Base-by-base conservation (phyloP, 2,888 invertebrate genomes). In the Tholera decimalis region DNA sequence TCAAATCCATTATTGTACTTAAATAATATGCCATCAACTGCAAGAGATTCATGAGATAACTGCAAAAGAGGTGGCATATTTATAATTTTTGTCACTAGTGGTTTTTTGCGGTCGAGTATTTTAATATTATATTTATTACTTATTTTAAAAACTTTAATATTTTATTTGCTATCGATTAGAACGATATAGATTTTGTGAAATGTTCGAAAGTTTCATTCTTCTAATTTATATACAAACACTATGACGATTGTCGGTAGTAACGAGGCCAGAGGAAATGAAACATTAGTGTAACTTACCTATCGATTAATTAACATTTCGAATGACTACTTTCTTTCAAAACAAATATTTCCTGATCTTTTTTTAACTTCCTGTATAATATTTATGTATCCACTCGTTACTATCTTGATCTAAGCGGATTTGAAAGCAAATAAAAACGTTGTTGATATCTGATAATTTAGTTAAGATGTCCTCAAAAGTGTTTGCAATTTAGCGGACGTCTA, bases 261-360 rank as follows among this genome's bases (percentile, higher is more conserved):
- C 13, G 30, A 33, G 20, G 41, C 24, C 60, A 9, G 4, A 20
- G 26, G 26, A 33, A 62, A 49, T 26, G 24, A 47, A 33, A 26
- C 41, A 41, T 20, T 26, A 43, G 8, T 0, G 7, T 33, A 41
- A 41, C 5, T 20, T 33, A 41, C 20, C 18, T 33, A 41, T 24
- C 18, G 18, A 59, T 59, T 33, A 62, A 33, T 33, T 49, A 13
- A 22, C 60, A 60, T 41, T 62, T 62, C 6, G n/a, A 62, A 62
- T 49, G 11, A 26, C n/a, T 35, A 50, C 26, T 49, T 49, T 26
- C 33, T 26, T 33, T 55, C 7, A 13, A 13, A 33, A 6, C 20
- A 13, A 54, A 41, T 20, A 20, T 43, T 5, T 44, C 20, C 15
- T 26, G 11, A 13, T 8, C 13, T 56, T 57, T 59, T 41, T 24